phyloP scores from a whole-genome alignment of 2,888 invertebrate species.

The Drosophila acutilabella region DNA sequence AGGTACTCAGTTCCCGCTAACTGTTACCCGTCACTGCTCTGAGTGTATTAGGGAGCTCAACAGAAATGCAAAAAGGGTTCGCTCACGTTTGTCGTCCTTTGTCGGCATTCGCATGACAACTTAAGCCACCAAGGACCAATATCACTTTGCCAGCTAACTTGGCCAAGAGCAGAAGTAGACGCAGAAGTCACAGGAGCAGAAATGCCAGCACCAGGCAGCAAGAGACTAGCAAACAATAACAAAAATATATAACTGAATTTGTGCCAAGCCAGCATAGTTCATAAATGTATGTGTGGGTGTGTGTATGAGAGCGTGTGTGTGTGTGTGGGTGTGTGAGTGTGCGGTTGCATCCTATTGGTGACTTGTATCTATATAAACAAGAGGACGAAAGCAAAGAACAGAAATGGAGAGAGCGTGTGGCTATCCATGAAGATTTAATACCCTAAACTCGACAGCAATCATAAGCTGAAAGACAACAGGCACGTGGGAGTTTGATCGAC shows the following conservation, averaged over 20 bases:
- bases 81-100: constrained; percentile 33
- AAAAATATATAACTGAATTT: constrained; percentile 48
- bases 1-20: background rate
- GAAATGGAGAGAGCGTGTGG: background rate
- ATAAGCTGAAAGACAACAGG: constrained; percentile 10
- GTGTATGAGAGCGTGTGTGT: constrained; percentile 6
- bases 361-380: constrained; percentile 5
- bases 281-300: constrained; percentile 26
- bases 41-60: constrained; percentile 36
- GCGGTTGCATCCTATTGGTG: constrained; percentile 31
- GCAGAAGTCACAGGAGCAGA: constrained; percentile 6
- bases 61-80: constrained; percentile 56
- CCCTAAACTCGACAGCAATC: constrained; percentile 20
- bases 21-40: constrained; percentile 1
- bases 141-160: constrained; percentile 61
- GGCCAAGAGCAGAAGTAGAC: constrained; percentile 15
- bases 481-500: background rate
- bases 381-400: background rate
- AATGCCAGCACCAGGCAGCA: background rate
- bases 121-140: constrained; percentile 76
- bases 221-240: constrained; percentile 16
- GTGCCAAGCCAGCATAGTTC: constrained; percentile 26
- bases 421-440: constrained; percentile 19
- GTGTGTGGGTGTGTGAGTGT: constrained; percentile 14
- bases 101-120: constrained; percentile 66